Evolutionary conservation across 1,140 invertebrate species (phyloP).

Genomic region (Eufriesea mexicana): DNA sequence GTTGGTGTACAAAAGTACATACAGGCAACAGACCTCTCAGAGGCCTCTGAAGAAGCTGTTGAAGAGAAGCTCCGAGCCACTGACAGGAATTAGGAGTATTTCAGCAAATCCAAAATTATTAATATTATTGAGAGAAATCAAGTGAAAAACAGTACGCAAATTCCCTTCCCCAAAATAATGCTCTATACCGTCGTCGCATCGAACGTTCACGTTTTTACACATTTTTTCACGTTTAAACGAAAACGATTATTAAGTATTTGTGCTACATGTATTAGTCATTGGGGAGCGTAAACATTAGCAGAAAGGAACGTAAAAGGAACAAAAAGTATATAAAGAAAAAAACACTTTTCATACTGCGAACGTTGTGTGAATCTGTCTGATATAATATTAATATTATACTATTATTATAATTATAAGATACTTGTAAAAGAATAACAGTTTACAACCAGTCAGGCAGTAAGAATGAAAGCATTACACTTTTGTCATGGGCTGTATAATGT

Average conservation of each 20-base stretch:
- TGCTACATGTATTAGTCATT: constrained; percentile 71
- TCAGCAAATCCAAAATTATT: constrained; percentile 68
- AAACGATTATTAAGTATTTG: constrained; percentile 76
- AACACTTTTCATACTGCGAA: constrained; percentile 75
- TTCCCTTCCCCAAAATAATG: constrained; percentile 77
- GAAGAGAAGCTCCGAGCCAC: constrained; percentile 96
- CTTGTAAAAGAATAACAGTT: constrained; percentile 80
- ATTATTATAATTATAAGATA: constrained; percentile 79
- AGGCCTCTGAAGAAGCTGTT: constrained; percentile 94
- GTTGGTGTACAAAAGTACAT: constrained; percentile 98
- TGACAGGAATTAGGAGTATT: constrained; percentile 91
- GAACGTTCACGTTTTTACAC: constrained; percentile 80
- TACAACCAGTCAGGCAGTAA: constrained; percentile 78
- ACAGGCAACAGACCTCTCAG: constrained; percentile 96
- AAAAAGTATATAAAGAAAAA: constrained; percentile 63
- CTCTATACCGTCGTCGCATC: constrained; percentile 77
- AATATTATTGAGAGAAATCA: constrained; percentile 73
- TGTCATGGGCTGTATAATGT: constrained; percentile 80
- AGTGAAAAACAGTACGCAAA: constrained; percentile 76
- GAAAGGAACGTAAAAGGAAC: constrained; percentile 60
- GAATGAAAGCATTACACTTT: constrained; percentile 77
- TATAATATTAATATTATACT: constrained; percentile 79
- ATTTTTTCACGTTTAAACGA: constrained; percentile 79
- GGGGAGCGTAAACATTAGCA: constrained; percentile 65
- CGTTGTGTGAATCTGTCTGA: constrained; percentile 80